Base-by-base conservation (phyloP, 2,113 vertebrate species). In the mouse (Mus musculus) region DNA sequence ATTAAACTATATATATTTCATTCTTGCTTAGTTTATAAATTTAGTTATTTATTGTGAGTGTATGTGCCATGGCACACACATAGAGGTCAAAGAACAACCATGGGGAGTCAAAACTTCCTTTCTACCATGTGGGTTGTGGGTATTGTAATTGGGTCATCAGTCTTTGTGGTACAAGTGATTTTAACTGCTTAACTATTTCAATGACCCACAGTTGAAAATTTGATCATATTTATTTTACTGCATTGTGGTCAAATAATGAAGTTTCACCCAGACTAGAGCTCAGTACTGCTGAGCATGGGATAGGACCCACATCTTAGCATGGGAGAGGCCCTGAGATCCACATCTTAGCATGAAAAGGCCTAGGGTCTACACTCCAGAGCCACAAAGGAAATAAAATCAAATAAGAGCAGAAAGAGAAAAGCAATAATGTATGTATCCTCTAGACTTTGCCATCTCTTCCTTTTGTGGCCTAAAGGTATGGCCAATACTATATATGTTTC, bases 201-300 rank as follows among this genome's bases (percentile, higher is more conserved):
- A 9, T 22, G 42, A n/a, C 61, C 63, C 82, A 46, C 26, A 65
- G 12, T 3, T 65, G 61, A 42, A 65, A 65, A 85, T 88, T 96
- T 88, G 26, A 88, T n/a, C 24, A n/a, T 67, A 80, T 85, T 94
- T 93, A 63, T 91, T 88, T 96, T 71, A 95, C 46, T 63, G 42
- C 30, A 65, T 42, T 76, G 36, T 69, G 42, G 42, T 86, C 72
- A 90, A 72, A 94, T n/a, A 94, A 67, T 49, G 49, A 61, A n/a
- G 1, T 93, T 89, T 95, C 8, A 54, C 13, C 2, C 4, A 22
- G 22, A 26, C 22, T 56, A 16, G 4, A 39, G 49, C 49, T 71
- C 36, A 39, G 85, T 36, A 14, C 20, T 52, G 30, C 11, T 1
- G 11, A 36, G 30, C 26, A 52, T 14, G 5, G 46, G 42, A 36